Percentiles rank a stretch among this genome's conserved stretches.
Evolutionary conservation across 1,140 invertebrate species (phyloP).

Genomic region (Euborellia annulipes): DNA sequence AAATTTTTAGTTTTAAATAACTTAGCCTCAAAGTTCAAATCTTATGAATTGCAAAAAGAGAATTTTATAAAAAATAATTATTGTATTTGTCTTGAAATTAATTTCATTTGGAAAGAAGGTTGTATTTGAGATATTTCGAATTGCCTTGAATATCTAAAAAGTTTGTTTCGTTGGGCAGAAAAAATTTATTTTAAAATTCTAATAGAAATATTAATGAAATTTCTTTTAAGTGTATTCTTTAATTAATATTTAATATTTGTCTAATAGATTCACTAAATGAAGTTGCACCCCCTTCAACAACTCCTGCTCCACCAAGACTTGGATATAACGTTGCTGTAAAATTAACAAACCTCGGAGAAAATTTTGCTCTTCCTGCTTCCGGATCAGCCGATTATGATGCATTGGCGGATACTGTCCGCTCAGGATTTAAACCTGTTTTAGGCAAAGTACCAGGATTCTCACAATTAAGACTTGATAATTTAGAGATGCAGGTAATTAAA

Average conservation of each 20-base stretch:
- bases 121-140: too few species aligned
- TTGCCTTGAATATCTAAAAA: too few species aligned
- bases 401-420: conserved; percentile 47
- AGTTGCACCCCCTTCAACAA: conserved; percentile 35
- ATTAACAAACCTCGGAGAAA: conserved; percentile 56
- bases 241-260: background rate
- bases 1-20: too few species aligned
- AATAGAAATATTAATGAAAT: too few species aligned
- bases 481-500: conserved; percentile 13
- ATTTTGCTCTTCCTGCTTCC: conserved; percentile 48
- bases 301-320: conserved; percentile 39
- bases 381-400: conserved; percentile 54
- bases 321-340: conserved; percentile 57
- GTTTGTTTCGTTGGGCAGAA: too few species aligned
- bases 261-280: conserved; percentile 28
- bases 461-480: conserved; percentile 21
- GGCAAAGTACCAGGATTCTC: conserved; percentile 50
- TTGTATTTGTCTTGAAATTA: too few species aligned
- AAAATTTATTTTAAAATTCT: too few species aligned
- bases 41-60: too few species aligned
- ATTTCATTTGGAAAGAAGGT: too few species aligned
- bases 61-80: too few species aligned
- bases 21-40: too few species aligned
- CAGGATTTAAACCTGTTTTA: conserved; percentile 44
- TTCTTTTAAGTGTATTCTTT: too few species aligned